Percentiles rank a stretch among this genome's conserved stretches.
Evolutionary conservation across 1,140 invertebrate genomes (phyloP).

Genomic region (Bursaphelenchus mucronatus): DNA sequence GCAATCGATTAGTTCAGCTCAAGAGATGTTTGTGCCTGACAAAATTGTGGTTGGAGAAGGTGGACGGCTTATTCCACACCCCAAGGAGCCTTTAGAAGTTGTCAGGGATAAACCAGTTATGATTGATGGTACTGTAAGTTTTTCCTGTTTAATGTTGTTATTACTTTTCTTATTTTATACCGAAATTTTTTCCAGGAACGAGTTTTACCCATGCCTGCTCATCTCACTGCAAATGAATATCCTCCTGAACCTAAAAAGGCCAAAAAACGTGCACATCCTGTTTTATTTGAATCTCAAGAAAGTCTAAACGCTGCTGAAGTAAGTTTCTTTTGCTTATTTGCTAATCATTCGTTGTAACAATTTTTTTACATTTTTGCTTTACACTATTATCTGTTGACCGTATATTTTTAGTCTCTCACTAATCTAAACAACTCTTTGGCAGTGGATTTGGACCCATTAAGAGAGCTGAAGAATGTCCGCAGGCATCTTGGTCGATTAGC

Average conservation of each 20-base stretch:
- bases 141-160: not conserved
- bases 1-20: not conserved
- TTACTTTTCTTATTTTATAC: slow-evolving; percentile 11
- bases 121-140: slow-evolving; percentile 12
- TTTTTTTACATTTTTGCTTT: not conserved
- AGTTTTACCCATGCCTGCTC: slow-evolving; percentile 7
- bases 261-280: not conserved
- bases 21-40: slow-evolving; percentile 11
- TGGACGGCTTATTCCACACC: slow-evolving; percentile 14
- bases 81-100: slow-evolving; percentile 13
- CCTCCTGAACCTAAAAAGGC: not conserved
- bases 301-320: slow-evolving; percentile 11
- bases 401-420: slow-evolving; percentile 11
- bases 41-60: slow-evolving; percentile 24
- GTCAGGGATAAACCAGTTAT: slow-evolving; percentile 8
- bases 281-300: not conserved
- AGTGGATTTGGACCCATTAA: slow-evolving; percentile 45
- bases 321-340: slow-evolving; percentile 22
- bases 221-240: slow-evolving; percentile 21
- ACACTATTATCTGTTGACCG: slow-evolving; percentile 3
- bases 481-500: slow-evolving; percentile 42
- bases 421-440: slow-evolving; percentile 28
- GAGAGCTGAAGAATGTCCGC: slow-evolving; percentile 40
- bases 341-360: not conserved
- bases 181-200: slow-evolving; percentile 11